Evolutionary conservation across 1,140 invertebrate genomes (phyloP), one percentile per base, ranked within the genome.

Genomic region (Sitophilus oryzae): DNA sequence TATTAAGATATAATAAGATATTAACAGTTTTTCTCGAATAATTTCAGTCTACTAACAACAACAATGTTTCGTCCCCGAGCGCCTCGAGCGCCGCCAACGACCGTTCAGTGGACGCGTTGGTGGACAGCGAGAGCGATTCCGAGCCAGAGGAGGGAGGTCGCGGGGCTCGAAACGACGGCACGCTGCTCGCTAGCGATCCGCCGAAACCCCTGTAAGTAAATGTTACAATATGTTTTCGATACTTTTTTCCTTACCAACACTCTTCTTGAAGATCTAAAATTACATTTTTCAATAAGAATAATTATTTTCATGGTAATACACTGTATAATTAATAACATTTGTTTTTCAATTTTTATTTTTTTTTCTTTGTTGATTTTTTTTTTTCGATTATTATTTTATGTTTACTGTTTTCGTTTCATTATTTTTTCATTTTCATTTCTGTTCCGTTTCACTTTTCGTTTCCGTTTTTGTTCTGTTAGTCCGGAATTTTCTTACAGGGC

Each of bases 161-260:
- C 52, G 78, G 81, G 51, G 78, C 76, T 21, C 78, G 88, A 55
- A 93, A 93, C 66, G 93, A 97, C 66, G 95, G 94, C 44, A 97
- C 94, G 1, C 75, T 97, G 21, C 78, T 96, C 4, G 94, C 94
- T 30, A 96, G 92, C 66, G 94, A 98, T 76, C 93, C 93, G 18
- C 92, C 93, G 3, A 91, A 96, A 72, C 93, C 95, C 62, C 81
- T 97, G 91, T 95, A 81, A 89, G 91, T 85, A 30, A 30, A 30
- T 30, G 11, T 6, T n/a, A n/a, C n/a, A n/a, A n/a, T n/a, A n/a
- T n/a, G n/a, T n/a, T n/a, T n/a, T n/a, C n/a, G 25, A 30, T 11
- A 6, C 25, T 11, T 6, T 30, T 30, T 30, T 30, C 5, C 11
- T 30, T 11, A 30, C 25, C 25, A 5, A 6, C 25, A 30, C 25